Conservation (phyloP, 2,113 vertebrate genomes). For the Corythornis vintsioides region DNA sequence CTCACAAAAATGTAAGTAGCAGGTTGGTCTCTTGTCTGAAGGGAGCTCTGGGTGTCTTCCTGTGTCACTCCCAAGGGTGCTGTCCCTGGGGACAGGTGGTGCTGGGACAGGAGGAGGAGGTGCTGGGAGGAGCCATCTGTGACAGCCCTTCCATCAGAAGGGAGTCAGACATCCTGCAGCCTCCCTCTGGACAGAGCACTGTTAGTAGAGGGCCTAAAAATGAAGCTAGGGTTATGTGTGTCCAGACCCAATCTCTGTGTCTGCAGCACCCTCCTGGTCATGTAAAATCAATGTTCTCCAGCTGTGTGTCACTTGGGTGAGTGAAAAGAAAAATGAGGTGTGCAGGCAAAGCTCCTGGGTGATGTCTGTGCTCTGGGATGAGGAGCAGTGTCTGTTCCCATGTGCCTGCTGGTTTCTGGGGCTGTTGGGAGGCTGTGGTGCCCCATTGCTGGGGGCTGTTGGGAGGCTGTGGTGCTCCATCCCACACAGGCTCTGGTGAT, state of each 20-base stretch:
- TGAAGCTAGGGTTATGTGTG: accelerated
- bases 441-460: neutral
- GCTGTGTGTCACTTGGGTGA: neutral
- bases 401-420: too few relatives aligned
- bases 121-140: neutral
- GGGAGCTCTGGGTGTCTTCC: neutral
- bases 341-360: neutral
- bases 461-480: accelerated
- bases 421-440: accelerated
- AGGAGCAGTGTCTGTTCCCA: accelerated
- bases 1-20: neutral
- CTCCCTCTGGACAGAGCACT: neutral
- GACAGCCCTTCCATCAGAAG: neutral
- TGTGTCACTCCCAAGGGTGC: accelerated
- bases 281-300: neutral
- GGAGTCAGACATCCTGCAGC: neutral
- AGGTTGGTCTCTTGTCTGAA: neutral
- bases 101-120: neutral
- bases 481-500: neutral
- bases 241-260: neutral
- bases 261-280: neutral
- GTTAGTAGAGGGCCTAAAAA: neutral
- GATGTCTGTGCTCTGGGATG: neutral
- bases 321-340: neutral
- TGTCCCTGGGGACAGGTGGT: neutral